A percentile compares a stretch with the other conserved stretches of the same genome.
These are phyloP conservation scores for Neoitamus cyanurus DNA, from an alignment of 2,888 invertebrate genomes.

Conservation along the genomic window DNA sequence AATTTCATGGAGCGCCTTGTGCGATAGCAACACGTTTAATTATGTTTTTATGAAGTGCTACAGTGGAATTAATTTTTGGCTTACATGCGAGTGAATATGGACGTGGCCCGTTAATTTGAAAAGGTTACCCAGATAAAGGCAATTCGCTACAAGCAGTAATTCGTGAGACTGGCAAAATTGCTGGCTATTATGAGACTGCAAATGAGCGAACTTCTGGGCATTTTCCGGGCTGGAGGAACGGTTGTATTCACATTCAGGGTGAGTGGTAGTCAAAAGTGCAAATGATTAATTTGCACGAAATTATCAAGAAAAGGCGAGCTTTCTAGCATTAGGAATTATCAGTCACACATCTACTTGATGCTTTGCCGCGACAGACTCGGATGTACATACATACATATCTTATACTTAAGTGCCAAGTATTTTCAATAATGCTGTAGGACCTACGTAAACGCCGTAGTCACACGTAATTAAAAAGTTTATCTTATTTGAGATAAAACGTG, in stretches of 20 bases:
- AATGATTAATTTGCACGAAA: conserved; percentile 1
- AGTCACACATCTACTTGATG: no score
- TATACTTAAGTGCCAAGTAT: no score
- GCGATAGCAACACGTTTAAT: conserved; percentile 22
- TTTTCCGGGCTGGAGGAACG: background rate
- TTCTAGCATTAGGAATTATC: no score
- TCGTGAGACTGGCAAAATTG: background rate
- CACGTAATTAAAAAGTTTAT: no score
- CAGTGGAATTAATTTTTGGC: conserved; percentile 15
- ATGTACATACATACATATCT: no score
- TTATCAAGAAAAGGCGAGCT: background rate
- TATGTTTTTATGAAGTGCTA: conserved; percentile 38
- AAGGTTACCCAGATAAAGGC: conserved; percentile 23
- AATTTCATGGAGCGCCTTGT: conserved; percentile 6
- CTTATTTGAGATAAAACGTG: no score
- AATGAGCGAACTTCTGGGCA: background rate
- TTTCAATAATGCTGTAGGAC: no score
- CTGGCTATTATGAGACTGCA: background rate
- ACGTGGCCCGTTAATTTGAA: conserved; percentile 29
- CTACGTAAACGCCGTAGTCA: no score
- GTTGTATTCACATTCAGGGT: background rate
- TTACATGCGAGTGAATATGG: background rate
- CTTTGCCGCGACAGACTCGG: no score
- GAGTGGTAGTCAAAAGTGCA: background rate
- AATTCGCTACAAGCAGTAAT: background rate